Percentiles rank a stretch among this genome's conserved stretches.
Conservation (phyloP, 2,113 vertebrate genomes). For the Oncorhynchus mykiss region DNA sequence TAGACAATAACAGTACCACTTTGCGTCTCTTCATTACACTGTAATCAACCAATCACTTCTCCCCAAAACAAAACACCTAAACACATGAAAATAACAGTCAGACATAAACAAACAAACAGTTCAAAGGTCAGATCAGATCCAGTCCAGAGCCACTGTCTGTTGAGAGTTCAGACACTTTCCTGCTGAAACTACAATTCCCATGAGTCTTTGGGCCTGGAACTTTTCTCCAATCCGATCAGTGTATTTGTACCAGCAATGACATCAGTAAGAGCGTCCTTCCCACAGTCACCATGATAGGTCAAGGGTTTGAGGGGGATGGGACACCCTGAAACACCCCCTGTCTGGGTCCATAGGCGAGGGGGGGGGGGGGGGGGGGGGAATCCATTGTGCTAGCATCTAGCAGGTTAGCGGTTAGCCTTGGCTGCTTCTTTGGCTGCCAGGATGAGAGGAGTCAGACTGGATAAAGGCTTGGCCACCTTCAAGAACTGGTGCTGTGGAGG, state of each 20-base stretch:
- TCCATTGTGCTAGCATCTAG: slow-evolving; percentile 13
- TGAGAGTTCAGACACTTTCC: background rate
- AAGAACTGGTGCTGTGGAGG: slow-evolving; percentile 88
- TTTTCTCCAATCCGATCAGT: background rate
- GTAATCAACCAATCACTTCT: background rate
- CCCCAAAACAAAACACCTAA: background rate
- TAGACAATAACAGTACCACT: background rate
- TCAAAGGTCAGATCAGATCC: background rate
- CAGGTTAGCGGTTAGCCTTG: slow-evolving; percentile 86
- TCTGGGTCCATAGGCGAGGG: background rate
- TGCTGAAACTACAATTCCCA: background rate
- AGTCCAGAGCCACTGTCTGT: background rate
- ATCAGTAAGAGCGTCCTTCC: background rate
- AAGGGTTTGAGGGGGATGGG: background rate
- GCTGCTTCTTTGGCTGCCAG: slow-evolving; percentile 92
- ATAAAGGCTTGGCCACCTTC: slow-evolving; percentile 94
- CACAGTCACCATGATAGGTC: background rate
- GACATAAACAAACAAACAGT: background rate
- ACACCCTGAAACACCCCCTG: no score
- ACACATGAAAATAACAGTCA: background rate
- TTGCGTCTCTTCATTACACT: background rate
- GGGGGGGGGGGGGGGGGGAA: background rate
- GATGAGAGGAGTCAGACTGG: slow-evolving; percentile 96
- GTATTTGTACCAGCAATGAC: background rate
- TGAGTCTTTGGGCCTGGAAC: background rate